A percentile compares a stretch with the other conserved stretches of the same genome.
Evolutionary conservation across 1,140 invertebrate genomes (phyloP).

Genomic region (Theocolax elegans): DNA sequence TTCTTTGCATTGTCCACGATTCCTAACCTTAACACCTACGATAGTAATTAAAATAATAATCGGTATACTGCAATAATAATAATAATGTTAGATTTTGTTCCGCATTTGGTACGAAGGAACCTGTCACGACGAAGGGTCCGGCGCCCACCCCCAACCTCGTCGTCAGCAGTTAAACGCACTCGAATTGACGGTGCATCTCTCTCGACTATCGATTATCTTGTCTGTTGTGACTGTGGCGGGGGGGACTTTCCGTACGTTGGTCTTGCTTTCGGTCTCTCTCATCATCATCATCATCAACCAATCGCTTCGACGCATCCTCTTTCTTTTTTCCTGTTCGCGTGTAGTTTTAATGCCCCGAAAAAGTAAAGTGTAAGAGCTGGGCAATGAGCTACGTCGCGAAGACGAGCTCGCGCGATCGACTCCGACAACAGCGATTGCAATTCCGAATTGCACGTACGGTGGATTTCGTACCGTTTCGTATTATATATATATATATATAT

Average conservation of each 20-base stretch:
- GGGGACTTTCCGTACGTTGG: slow-evolving; percentile 1
- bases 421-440: slow-evolving; percentile 26
- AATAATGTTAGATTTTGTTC: slow-evolving; percentile 20
- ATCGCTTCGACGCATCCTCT: slow-evolving; percentile 15
- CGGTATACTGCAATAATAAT: slow-evolving; percentile 24
- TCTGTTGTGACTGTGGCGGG: slow-evolving; percentile 13
- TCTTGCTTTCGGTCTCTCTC: no score
- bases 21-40: slow-evolving; percentile 24
- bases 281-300: no score
- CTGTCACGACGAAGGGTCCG: slow-evolving; percentile 33
- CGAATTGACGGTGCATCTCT: no score
- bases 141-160: no score
- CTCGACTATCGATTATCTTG: slow-evolving; percentile 1
- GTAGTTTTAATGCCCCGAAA: slow-evolving; percentile 29
- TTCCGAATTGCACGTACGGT: slow-evolving; percentile 22
- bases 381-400: background rate
- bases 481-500: background rate
- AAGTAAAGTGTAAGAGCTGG: background rate
- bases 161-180: no score
- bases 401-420: background rate
- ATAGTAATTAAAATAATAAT: slow-evolving; percentile 30
- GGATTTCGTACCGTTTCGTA: slow-evolving; percentile 16
- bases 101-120: slow-evolving; percentile 43
- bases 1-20: no score
- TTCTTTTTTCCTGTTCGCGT: no score